Conservation (phyloP, 2,888 invertebrate species). For the Clepsis dumicolana region DNA sequence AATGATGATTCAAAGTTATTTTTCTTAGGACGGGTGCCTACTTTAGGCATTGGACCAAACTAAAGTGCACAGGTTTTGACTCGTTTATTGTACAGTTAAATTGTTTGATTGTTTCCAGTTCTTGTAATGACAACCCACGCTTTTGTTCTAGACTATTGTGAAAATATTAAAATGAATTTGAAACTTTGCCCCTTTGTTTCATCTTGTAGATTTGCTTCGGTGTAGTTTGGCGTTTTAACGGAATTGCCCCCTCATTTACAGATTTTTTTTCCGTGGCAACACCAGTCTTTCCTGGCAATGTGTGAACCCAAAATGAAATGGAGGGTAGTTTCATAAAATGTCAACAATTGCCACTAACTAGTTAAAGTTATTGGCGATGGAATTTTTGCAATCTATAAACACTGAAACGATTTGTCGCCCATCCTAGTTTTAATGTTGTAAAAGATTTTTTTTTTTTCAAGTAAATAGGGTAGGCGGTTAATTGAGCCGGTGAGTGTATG, state of each 20-base stretch:
- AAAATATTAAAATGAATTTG: conserved; percentile 85
- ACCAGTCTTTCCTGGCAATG: neutral
- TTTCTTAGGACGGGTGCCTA: neutral
- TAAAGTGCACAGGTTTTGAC: conserved; percentile 31
- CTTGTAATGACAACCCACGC: conserved; percentile 69
- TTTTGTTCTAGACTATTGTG: conserved; percentile 82
- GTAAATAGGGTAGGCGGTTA: too few relatives aligned
- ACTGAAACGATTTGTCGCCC: too few relatives aligned
- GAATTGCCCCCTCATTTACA: neutral
- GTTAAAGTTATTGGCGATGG: neutral
- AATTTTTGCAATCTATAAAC: neutral
- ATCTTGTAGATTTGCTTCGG: conserved; percentile 63
- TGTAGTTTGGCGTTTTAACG: conserved; percentile 41
- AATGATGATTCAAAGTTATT: neutral
- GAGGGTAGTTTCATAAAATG: conserved; percentile 2
- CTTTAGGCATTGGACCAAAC: conserved; percentile 29
- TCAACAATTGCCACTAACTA: neutral
- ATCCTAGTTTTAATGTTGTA: too few relatives aligned
- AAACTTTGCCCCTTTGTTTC: conserved; percentile 79
- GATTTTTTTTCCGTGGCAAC: conserved; percentile 5
- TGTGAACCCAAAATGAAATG: neutral
- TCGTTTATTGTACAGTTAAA: conserved; percentile 45
- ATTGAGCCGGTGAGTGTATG: too few relatives aligned
- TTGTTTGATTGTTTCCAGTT: conserved; percentile 54
- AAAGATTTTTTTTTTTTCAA: too few relatives aligned